Conservation (phyloP, 2,888 invertebrate species). For the Drosophila meridiana region DNA sequence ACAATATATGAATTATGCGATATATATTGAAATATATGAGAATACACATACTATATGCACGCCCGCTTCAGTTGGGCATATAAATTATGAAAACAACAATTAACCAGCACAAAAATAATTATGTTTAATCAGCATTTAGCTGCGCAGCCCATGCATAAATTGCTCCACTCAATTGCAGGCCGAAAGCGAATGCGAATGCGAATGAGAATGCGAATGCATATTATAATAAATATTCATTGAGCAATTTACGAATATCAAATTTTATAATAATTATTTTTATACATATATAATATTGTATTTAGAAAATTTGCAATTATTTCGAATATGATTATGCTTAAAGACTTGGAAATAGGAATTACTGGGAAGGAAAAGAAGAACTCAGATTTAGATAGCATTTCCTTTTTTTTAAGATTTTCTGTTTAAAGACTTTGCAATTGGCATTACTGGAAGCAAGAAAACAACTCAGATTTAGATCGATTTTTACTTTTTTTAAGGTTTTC, state of each 20-base stretch:
- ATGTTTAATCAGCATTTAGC: conserved; percentile 31
- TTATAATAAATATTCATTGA: conserved; percentile 38
- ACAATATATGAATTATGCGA: conserved; percentile 56
- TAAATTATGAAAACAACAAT: conserved; percentile 75
- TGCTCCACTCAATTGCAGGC: conserved; percentile 29
- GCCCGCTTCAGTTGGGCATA: conserved; percentile 12
- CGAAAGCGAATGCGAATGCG: neutral
- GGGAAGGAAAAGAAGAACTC: neutral
- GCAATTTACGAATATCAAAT: conserved; percentile 5
- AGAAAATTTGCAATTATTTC: neutral
- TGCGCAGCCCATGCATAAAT: conserved; percentile 21
- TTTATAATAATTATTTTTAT: neutral
- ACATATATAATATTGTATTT: neutral
- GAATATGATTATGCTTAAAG: neutral
- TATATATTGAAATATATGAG: conserved; percentile 1
- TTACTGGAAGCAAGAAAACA: no score
- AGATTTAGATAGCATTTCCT: no score
- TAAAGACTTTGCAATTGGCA: no score
- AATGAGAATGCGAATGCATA: conserved; percentile 16
- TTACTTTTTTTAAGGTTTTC: no score
- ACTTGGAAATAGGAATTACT: neutral
- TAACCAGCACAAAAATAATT: conserved; percentile 61
- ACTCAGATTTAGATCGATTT: no score
- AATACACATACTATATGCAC: conserved; percentile 2
- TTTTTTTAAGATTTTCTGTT: no score